These are phyloP conservation scores for Dione vanillae DNA, from an alignment of 2,888 invertebrate species.

Conservation along the genomic window DNA sequence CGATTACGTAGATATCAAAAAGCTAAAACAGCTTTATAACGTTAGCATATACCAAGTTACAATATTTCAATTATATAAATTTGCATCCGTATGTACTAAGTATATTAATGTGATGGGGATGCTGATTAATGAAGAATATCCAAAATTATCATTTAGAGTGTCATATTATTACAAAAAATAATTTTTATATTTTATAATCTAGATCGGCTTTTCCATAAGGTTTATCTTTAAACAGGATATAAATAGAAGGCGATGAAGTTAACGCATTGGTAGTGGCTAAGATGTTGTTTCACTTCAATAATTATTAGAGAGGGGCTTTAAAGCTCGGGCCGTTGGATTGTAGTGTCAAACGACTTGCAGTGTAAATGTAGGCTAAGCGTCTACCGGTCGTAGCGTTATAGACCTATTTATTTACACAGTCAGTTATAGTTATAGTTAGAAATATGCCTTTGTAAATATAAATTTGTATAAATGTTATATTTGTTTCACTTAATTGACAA, in stretches of 20 bases:
- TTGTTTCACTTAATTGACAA: too few relatives aligned
- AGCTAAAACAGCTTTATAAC: too few relatives aligned
- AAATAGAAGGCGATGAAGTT: not conserved
- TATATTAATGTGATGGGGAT: too few relatives aligned
- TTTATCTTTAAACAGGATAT: not conserved
- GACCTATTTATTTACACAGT: not conserved
- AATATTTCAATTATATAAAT: too few relatives aligned
- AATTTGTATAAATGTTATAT: too few relatives aligned
- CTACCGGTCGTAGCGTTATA: not conserved
- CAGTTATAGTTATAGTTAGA: not conserved
- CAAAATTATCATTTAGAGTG: not conserved
- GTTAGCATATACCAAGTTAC: too few relatives aligned
- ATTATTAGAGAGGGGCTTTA: constrained; percentile 36
- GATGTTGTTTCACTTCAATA: constrained; percentile 33
- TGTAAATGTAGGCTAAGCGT: not conserved
- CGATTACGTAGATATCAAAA: too few relatives aligned
- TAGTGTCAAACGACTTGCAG: constrained; percentile 5
- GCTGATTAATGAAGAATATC: too few relatives aligned
- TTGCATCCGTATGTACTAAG: too few relatives aligned
- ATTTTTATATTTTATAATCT: not conserved
- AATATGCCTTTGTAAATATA: too few relatives aligned
- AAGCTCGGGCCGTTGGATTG: constrained; percentile 26
- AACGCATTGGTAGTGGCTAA: constrained; percentile 16
- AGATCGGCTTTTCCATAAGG: not conserved
- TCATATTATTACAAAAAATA: not conserved